Evolutionary conservation across 2,113 vertebrate species (phyloP).

Genomic region (Neoarius graeffei): DNA sequence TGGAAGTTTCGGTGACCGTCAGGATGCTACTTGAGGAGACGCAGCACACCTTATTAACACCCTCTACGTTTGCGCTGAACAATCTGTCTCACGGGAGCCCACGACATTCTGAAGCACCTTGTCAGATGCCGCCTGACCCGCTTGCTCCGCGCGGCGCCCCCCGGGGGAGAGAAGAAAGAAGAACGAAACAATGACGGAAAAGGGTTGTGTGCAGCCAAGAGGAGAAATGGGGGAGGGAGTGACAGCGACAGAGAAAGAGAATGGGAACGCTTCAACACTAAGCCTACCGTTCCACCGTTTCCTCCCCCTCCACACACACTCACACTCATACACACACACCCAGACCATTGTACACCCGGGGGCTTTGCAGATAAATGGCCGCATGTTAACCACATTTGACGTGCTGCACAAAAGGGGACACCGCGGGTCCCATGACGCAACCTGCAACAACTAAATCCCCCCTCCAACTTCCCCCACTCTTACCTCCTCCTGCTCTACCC

Average conservation of each 20-base stretch:
- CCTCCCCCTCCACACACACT: constrained; percentile 52
- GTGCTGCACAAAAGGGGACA: constrained; percentile 90
- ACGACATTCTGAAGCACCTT: constrained; percentile 84
- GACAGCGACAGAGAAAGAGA: constrained; percentile 58
- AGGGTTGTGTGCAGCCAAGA: constrained; percentile 63
- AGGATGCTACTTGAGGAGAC: constrained; percentile 30
- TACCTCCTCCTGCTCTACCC: constrained; percentile 47
- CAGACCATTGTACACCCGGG: constrained; percentile 75
- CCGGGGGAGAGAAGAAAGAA: constrained; percentile 54
- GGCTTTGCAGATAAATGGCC: constrained; percentile 87
- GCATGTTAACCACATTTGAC: constrained; percentile 94
- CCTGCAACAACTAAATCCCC: constrained; percentile 57
- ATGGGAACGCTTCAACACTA: constrained; percentile 54
- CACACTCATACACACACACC: constrained; percentile 56
- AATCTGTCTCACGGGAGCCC: constrained; percentile 81
- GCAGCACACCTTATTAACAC: constrained; percentile 79
- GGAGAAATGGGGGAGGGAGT: constrained; percentile 50
- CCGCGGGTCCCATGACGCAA: constrained; percentile 89
- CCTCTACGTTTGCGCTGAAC: constrained; percentile 76
- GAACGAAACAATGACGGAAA: constrained; percentile 60
- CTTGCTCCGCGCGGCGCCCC: constrained; percentile 66
- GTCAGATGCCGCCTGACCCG: constrained; percentile 76
- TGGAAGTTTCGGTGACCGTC: neutral
- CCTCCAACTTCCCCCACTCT: constrained; percentile 34
- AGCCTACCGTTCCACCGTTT: constrained; percentile 60